A percentile compares a stretch with the other conserved stretches of the same genome.
These are phyloP conservation scores for Decapterus maruadsi DNA, from an alignment of 2,797 vertebrate genomes.

Conservation along the genomic window DNA sequence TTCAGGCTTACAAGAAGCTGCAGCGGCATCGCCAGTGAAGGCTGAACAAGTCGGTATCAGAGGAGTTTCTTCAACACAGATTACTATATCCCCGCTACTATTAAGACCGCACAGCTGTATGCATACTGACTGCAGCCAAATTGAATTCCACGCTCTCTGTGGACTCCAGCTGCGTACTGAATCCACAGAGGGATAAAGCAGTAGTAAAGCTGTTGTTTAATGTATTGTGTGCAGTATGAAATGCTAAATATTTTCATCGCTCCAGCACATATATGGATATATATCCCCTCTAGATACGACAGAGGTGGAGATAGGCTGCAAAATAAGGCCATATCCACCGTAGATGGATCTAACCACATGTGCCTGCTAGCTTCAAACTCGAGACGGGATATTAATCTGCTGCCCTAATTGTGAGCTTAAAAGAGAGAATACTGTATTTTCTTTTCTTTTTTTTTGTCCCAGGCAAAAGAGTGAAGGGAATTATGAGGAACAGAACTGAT, in stretches of 20 bases:
- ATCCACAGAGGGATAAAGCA: slow-evolving; percentile 44
- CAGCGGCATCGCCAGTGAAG: slow-evolving; percentile 27
- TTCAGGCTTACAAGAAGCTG: slow-evolving; percentile 23
- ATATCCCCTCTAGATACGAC: slow-evolving; percentile 15
- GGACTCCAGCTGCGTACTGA: slow-evolving; percentile 45
- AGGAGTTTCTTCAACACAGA: slow-evolving; percentile 55
- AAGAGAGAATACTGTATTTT: slow-evolving; percentile 18
- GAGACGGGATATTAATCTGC: slow-evolving; percentile 16
- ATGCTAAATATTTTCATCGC: slow-evolving; percentile 29
- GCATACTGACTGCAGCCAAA: slow-evolving; percentile 40
- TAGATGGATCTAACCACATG: slow-evolving; percentile 26
- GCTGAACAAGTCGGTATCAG: slow-evolving; percentile 46
- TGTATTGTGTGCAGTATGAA: slow-evolving; percentile 54
- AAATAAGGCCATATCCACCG: slow-evolving; percentile 50
- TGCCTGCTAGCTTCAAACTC: slow-evolving; percentile 8
- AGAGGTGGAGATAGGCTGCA: slow-evolving; percentile 4
- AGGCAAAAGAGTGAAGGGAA: slow-evolving; percentile 39
- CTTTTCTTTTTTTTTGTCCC: slow-evolving; percentile 15
- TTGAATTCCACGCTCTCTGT: slow-evolving; percentile 41
- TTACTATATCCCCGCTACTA: slow-evolving; percentile 40
- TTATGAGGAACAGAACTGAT: slow-evolving; percentile 56
- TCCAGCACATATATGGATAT: background rate
- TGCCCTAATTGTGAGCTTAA: slow-evolving; percentile 40
- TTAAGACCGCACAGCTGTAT: slow-evolving; percentile 40
- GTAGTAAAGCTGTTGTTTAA: slow-evolving; percentile 66